phyloP scores from a whole-genome alignment of 2,113 vertebrate genomes.

The Rhizomys pruinosus region DNA sequence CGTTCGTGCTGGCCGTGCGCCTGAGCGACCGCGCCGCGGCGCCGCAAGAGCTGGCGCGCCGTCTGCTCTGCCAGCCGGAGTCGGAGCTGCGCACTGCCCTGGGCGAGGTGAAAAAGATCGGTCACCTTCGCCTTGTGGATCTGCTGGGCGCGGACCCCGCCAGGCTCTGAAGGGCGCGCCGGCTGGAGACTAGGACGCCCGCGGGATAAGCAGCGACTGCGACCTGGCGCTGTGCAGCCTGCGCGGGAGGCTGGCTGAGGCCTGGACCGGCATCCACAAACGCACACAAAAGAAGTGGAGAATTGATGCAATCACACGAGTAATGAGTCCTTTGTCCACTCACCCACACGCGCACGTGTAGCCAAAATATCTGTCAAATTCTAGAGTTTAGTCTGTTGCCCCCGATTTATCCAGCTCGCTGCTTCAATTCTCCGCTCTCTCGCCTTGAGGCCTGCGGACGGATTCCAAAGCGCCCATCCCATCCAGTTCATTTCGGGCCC shows the following conservation, averaged over 20 bases:
- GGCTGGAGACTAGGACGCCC: neutral
- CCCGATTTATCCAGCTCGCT: neutral
- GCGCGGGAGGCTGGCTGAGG: neutral
- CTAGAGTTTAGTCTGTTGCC: neutral
- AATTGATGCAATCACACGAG: neutral
- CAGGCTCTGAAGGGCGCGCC: constrained; percentile 50
- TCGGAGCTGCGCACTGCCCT: constrained; percentile 85
- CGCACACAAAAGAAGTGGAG: neutral
- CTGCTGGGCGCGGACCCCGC: constrained; percentile 62
- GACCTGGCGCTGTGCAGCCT: neutral
- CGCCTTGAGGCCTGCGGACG: neutral
- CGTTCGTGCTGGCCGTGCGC: constrained; percentile 91
- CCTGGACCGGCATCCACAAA: neutral
- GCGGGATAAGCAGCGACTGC: neutral
- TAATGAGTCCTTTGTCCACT: neutral
- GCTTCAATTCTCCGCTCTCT: neutral
- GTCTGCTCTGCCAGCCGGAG: constrained; percentile 73
- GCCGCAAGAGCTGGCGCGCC: constrained; percentile 81
- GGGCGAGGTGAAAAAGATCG: constrained; percentile 90
- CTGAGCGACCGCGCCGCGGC: constrained; percentile 83
- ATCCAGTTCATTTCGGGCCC: neutral
- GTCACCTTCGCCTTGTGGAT: constrained; percentile 84
- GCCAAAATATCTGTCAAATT: neutral
- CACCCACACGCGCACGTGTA: neutral
- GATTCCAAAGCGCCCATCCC: neutral